phyloP scores from a whole-genome alignment of 2,113 vertebrate species.

The Corapipo altera region DNA sequence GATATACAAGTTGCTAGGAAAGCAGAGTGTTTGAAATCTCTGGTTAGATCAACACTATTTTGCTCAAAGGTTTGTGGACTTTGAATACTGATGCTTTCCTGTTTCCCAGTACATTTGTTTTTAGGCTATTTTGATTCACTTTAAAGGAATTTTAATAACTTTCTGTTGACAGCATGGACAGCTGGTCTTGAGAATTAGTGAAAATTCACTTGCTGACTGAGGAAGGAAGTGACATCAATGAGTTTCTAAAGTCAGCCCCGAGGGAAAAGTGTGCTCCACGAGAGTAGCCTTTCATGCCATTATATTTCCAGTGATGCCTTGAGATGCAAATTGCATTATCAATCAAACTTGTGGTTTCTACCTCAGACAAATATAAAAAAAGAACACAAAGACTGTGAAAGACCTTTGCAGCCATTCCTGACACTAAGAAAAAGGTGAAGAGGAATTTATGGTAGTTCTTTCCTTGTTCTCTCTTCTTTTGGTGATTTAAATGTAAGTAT shows the following conservation, averaged over 20 bases:
- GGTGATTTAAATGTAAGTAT: neutral
- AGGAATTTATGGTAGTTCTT: neutral
- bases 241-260: slow-evolving; percentile 77
- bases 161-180: slow-evolving; percentile 83
- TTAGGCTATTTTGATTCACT: slow-evolving; percentile 86
- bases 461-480: neutral
- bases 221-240: slow-evolving; percentile 87
- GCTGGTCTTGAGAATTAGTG: slow-evolving; percentile 83
- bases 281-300: slow-evolving; percentile 76
- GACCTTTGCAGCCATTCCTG: slow-evolving; percentile 26
- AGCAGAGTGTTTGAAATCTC: slow-evolving; percentile 77
- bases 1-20: slow-evolving; percentile 73
- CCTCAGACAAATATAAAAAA: slow-evolving; percentile 57
- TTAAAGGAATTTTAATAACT: slow-evolving; percentile 88
- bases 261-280: slow-evolving; percentile 63
- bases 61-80: slow-evolving; percentile 84
- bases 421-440: slow-evolving; percentile 9
- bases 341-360: slow-evolving; percentile 69
- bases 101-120: slow-evolving; percentile 84
- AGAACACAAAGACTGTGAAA: neutral
- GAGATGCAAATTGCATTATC: slow-evolving; percentile 76
- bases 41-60: slow-evolving; percentile 80
- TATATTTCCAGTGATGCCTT: slow-evolving; percentile 72
- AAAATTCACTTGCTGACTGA: slow-evolving; percentile 82
- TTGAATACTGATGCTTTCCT: slow-evolving; percentile 87